These are phyloP conservation scores for Andrena cerasifolii DNA, from an alignment of 1,140 invertebrate species.

Conservation along the genomic window DNA sequence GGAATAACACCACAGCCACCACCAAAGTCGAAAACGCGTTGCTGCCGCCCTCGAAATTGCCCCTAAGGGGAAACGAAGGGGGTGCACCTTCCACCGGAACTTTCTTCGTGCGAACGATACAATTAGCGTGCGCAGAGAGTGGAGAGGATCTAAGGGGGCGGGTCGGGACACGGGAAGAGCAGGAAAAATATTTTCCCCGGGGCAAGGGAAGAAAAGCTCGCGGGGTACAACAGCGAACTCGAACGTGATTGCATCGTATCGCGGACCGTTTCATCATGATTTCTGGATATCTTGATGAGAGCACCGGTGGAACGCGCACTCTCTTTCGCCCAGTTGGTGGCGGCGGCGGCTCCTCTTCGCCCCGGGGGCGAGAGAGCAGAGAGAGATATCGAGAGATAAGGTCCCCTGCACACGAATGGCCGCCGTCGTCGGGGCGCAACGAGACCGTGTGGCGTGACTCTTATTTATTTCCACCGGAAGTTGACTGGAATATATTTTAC, in stretches of 20 bases:
- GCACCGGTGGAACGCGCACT: constrained; percentile 49
- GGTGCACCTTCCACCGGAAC: no score
- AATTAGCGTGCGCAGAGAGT: neutral
- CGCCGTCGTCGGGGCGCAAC: constrained; percentile 71
- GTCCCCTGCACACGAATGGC: constrained; percentile 74
- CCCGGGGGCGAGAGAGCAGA: constrained; percentile 25
- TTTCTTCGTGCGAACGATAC: no score
- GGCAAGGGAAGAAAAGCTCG: constrained; percentile 11
- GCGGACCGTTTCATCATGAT: constrained; percentile 50
- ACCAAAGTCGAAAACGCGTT: no score
- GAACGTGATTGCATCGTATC: constrained; percentile 42
- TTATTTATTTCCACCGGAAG: constrained; percentile 83
- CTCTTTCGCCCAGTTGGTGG: constrained; percentile 5
- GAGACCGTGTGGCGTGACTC: constrained; percentile 79
- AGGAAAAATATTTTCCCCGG: constrained; percentile 36
- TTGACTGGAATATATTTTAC: constrained; percentile 82
- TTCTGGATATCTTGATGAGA: constrained; percentile 58
- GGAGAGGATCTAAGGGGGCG: neutral
- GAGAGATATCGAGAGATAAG: constrained; percentile 79
- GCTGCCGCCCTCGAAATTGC: no score
- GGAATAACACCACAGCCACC: no score
- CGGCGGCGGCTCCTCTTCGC: constrained; percentile 48
- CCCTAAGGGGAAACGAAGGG: no score
- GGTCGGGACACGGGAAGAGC: neutral
- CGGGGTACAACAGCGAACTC: constrained; percentile 5